Evolutionary conservation across 2,113 vertebrate species (phyloP).

Genomic region (Crotalus horridus): DNA sequence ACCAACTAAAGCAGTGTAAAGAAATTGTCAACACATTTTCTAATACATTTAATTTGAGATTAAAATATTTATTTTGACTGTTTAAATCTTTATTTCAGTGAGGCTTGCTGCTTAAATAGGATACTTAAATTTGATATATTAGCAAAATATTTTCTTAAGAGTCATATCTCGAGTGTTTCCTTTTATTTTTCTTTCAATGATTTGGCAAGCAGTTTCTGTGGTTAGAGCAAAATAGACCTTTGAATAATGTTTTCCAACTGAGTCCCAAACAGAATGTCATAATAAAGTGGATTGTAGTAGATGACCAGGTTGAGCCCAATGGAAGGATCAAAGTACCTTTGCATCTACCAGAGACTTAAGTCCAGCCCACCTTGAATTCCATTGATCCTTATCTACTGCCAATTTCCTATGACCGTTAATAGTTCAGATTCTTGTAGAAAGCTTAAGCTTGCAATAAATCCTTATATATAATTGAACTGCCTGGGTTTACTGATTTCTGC

Average conservation of each 20-base stretch:
- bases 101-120: neutral
- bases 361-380: too few species aligned
- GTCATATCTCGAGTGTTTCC: neutral
- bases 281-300: neutral
- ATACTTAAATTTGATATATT: neutral
- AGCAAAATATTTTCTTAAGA: neutral
- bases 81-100: neutral
- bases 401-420: neutral
- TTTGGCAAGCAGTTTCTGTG: neutral
- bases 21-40: neutral
- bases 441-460: neutral
- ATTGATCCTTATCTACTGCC: neutral
- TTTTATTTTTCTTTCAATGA: neutral
- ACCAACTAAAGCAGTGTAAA: neutral
- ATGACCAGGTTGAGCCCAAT: neutral
- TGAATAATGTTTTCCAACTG: neutral
- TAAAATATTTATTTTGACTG: neutral
- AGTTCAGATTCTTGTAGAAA: neutral
- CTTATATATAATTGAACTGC: neutral
- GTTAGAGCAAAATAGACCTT: neutral
- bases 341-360: neutral
- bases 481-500: neutral
- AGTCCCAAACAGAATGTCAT: neutral
- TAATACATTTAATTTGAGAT: neutral
- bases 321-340: neutral